Evolutionary conservation across 2,113 vertebrate genomes (phyloP).

Genomic region (Marmota monax): DNA sequence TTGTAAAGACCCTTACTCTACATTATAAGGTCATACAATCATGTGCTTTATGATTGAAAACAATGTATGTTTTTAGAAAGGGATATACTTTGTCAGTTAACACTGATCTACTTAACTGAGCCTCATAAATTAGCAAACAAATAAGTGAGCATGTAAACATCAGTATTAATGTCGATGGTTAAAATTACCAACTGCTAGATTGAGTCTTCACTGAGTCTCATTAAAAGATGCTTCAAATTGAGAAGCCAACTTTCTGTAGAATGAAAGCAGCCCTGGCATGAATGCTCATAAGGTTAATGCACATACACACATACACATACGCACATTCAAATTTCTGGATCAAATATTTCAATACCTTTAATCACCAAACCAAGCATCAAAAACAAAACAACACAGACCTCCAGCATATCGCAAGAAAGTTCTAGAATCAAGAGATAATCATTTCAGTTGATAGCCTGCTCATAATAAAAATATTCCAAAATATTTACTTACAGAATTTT

Average conservation of each 20-base stretch:
- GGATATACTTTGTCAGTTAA: background rate
- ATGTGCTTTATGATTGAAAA: background rate
- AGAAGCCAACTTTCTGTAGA: background rate
- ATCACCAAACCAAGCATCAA: background rate
- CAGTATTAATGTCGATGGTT: background rate
- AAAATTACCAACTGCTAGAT: background rate
- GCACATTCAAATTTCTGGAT: background rate
- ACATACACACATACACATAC: background rate
- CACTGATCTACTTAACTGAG: background rate
- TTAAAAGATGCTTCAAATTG: background rate
- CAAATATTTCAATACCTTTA: background rate
- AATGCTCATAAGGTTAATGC: background rate
- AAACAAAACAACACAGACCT: background rate
- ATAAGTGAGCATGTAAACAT: background rate
- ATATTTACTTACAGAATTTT: slow-evolving; percentile 90
- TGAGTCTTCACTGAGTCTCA: background rate
- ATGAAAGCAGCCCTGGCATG: background rate
- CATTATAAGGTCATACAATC: background rate
- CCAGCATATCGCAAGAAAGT: background rate
- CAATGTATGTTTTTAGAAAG: background rate
- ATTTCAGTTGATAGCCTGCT: background rate
- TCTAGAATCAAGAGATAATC: background rate
- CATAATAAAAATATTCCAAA: background rate
- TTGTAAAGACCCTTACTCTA: background rate
- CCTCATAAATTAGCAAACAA: background rate